A percentile compares a stretch with the other conserved stretches of the same genome.
Evolutionary conservation across 2,888 invertebrate genomes (phyloP).

Genomic region (Brenthis hecate): DNA sequence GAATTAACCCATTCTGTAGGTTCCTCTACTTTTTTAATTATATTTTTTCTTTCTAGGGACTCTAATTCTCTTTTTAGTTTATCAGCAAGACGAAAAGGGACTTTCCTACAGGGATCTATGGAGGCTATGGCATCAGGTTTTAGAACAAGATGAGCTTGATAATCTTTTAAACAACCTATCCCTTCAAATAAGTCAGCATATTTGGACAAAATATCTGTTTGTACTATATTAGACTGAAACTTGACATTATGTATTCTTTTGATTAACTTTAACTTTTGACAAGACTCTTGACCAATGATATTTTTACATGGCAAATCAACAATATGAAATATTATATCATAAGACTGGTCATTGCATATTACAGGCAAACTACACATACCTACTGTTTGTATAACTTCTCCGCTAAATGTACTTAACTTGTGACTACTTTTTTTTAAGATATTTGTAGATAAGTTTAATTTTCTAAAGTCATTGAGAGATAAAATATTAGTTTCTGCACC

Average conservation of each 20-base stretch:
- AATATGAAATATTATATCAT: neutral
- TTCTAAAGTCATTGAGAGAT: neutral
- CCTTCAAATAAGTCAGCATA: neutral
- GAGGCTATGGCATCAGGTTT: neutral
- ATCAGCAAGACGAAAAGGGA: neutral
- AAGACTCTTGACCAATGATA: neutral
- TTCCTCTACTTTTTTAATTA: constrained; percentile 34
- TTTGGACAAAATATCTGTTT: neutral
- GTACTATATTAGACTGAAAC: too few relatives aligned
- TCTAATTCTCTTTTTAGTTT: neutral
- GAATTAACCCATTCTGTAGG: constrained; percentile 40
- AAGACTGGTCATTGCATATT: neutral
- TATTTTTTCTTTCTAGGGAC: constrained; percentile 19
- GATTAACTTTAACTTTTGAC: neutral
- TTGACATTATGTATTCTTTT: neutral
- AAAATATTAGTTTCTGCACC: constrained; percentile 4
- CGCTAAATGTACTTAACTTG: neutral
- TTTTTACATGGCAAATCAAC: neutral
- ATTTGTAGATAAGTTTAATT: neutral
- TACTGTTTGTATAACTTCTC: neutral
- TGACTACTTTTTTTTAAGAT: neutral
- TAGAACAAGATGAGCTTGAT: neutral
- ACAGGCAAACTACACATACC: neutral
- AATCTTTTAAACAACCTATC: neutral
- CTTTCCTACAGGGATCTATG: neutral